Conservation (phyloP, 2,797 vertebrate species). For the Diglossa cyanea region DNA sequence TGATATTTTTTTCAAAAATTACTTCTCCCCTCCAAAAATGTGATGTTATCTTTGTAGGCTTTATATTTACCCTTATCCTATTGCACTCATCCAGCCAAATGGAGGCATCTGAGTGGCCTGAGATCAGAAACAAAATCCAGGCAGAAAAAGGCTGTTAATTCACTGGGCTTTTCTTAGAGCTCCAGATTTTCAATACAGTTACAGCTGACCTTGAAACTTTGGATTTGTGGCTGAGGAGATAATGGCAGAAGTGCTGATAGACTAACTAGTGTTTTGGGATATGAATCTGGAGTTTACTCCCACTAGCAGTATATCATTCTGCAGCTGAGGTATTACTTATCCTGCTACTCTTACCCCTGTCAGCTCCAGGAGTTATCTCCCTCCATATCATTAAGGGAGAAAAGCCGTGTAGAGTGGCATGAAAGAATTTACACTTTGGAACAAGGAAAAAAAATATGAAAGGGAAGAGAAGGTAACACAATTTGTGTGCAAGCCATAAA, state of each 20-base stretch:
- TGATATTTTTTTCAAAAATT: not conserved
- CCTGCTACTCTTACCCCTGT: slow-evolving; percentile 56
- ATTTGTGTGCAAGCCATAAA: slow-evolving; percentile 5
- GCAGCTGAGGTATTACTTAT: slow-evolving; percentile 65
- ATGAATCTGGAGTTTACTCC: slow-evolving; percentile 66
- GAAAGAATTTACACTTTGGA: slow-evolving; percentile 69
- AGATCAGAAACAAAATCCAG: not conserved
- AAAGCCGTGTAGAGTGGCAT: slow-evolving; percentile 56
- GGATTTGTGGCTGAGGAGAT: slow-evolving; percentile 64
- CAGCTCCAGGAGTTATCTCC: slow-evolving; percentile 68
- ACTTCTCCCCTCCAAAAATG: not conserved
- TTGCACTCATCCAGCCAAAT: not conserved
- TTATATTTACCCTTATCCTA: not conserved
- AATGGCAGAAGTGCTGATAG: slow-evolving; percentile 45
- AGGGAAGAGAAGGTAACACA: not conserved
- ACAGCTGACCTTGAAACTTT: slow-evolving; percentile 60
- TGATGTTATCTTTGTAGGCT: not conserved
- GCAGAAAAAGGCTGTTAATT: not conserved
- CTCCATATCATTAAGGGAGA: slow-evolving; percentile 53
- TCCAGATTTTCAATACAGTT: slow-evolving; percentile 14
- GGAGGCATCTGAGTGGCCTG: not conserved
- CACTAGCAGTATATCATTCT: slow-evolving; percentile 48
- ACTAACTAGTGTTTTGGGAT: slow-evolving; percentile 58
- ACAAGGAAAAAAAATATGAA: not conserved
- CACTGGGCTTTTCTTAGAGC: slow-evolving; percentile 18